Evolutionary conservation across 2,113 vertebrate species (phyloP).

Genomic region (Boulengeromyrus knoepffleri): DNA sequence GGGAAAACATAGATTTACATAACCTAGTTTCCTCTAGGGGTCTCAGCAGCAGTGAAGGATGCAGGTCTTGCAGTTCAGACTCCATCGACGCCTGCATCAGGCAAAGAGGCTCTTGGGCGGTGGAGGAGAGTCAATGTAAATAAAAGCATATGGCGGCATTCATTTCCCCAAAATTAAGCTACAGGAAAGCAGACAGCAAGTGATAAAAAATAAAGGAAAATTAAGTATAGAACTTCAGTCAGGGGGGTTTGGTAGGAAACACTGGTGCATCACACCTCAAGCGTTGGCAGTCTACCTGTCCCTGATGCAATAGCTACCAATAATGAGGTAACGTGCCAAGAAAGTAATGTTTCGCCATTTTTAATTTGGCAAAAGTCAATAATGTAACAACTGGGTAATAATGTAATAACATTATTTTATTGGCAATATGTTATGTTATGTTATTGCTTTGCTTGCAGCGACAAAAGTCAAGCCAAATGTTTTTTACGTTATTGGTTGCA

Average conservation of each 20-base stretch:
- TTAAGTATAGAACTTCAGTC: not conserved
- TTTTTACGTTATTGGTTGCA: too few species aligned
- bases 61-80: not conserved
- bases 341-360: not conserved
- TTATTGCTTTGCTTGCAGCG: not conserved
- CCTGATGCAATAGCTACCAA: not conserved
- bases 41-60: not conserved
- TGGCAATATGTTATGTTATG: not conserved
- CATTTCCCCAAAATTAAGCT: not conserved
- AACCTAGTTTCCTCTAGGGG: not conserved
- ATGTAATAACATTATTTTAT: not conserved
- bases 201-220: not conserved
- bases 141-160: not conserved
- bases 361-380: not conserved
- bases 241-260: not conserved
- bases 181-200: not conserved
- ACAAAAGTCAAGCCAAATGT: too few species aligned
- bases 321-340: not conserved
- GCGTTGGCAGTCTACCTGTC: not conserved
- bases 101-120: not conserved
- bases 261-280: not conserved
- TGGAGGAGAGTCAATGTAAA: not conserved
- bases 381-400: not conserved
- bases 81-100: not conserved
- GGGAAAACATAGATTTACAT: not conserved